Evolutionary conservation across 2,888 invertebrate species (phyloP), one percentile per base, ranked within the genome.

Genomic region (Malachius bipustulatus): DNA sequence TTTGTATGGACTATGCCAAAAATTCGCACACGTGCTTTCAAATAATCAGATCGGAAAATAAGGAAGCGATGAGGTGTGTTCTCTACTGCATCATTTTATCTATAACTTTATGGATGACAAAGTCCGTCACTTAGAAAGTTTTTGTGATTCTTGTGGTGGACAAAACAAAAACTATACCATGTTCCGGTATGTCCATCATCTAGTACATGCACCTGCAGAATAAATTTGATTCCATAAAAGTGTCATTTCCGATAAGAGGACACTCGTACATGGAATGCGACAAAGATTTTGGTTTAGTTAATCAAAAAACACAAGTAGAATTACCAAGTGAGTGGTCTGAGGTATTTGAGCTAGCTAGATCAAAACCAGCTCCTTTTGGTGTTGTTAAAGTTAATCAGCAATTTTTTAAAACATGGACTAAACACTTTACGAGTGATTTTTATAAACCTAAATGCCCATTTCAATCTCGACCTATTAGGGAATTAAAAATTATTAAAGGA

Each of bases 111-210:
- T 46, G 8, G 14, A 34, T 3, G 19, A 19, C n/a, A 26, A 30
- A 15, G 38, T 39, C 8, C 16, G 33, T 30, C 30, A 44, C 24
- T 30, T 51, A 27, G 27, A 37, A 36, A 46, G 47, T 26, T 50
- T 50, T 41, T 51, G 47, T 40, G 46, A 48, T 40, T 47, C 45
- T 10, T 47, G 45, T 28, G 47, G 42, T 16, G 46, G 47, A 10
- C 46, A 47, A 40, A 50, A 48, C 36, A 50, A 50, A 41, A 51
- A 49, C 32, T 47, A 32, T 36, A 47, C 48, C 4, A 32, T 50
- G 33, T 39, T 50, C 29, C 37, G 46, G 16, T 49, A 45, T 27
- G 35, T 52, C 13, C 47, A 52, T 38, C 38, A 45, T 30, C 13
- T 49, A 26, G 47, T 52, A 10, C 45, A 47, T 27, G n/a, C 4